These are phyloP conservation scores for Andrena bucephala DNA, from an alignment of 2,888 invertebrate genomes.

Conservation along the genomic window DNA sequence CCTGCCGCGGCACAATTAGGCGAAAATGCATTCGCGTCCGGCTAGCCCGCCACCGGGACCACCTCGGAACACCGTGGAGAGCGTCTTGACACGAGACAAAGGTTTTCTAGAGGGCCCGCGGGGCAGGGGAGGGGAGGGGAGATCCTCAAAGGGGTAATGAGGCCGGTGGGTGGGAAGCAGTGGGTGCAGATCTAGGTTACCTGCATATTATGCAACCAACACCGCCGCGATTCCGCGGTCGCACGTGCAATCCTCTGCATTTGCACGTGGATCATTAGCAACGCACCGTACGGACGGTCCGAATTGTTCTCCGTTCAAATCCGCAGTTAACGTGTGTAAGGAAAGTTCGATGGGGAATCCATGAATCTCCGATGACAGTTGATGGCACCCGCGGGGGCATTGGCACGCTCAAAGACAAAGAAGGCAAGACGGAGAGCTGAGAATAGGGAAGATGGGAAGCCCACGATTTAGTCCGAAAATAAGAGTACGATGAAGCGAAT, in stretches of 20 bases:
- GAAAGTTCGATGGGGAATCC: not conserved
- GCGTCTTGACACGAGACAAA: constrained; percentile 70
- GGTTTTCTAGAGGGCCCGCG: constrained; percentile 50
- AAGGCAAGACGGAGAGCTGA: no score
- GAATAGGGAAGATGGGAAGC: constrained; percentile 3
- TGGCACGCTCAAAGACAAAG: not conserved
- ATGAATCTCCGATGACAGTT: not conserved
- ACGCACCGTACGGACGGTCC: constrained; percentile 16
- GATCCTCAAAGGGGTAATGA: constrained; percentile 77
- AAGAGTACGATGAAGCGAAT: constrained; percentile 27
- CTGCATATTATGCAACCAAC: constrained; percentile 82
- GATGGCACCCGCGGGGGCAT: not conserved
- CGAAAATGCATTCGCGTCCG: constrained; percentile 36
- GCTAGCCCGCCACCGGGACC: constrained; percentile 30
- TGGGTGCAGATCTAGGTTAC: constrained; percentile 80
- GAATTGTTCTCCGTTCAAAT: constrained; percentile 3
- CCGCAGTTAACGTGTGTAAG: constrained; percentile 33
- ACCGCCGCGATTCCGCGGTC: constrained; percentile 67
- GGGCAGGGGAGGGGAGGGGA: not conserved
- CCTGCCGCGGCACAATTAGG: constrained; percentile 19
- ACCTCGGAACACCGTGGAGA: constrained; percentile 37
- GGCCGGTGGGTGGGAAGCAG: constrained; percentile 76
- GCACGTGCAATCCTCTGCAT: constrained; percentile 58
- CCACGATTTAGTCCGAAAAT: constrained; percentile 12
- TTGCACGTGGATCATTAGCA: constrained; percentile 48